Conservation (phyloP, 2,797 vertebrate species). For the Pseudomugil gertrudae region DNA sequence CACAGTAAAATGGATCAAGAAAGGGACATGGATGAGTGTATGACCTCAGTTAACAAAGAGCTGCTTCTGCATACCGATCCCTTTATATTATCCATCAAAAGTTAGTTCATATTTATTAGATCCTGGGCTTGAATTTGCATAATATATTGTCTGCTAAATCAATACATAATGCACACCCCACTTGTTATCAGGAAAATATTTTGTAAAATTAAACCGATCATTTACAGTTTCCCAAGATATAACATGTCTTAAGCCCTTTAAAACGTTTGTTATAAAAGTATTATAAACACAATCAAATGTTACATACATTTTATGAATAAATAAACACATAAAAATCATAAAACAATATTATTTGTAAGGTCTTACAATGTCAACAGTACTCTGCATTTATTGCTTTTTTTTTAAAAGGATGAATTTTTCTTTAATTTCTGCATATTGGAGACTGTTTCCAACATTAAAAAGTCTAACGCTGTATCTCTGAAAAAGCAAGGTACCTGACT, state of each 20-base stretch:
- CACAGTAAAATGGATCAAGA: too few species aligned
- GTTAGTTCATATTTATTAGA: background rate
- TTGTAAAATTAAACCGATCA: background rate
- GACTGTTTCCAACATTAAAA: background rate
- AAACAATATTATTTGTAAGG: background rate
- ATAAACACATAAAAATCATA: too few species aligned
- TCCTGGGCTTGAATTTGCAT: background rate
- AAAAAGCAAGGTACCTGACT: background rate
- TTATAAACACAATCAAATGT: background rate
- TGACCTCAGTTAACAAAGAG: background rate
- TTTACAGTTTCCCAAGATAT: background rate
- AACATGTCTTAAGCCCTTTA: background rate
- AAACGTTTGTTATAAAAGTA: background rate
- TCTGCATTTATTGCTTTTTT: background rate
- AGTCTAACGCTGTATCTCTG: background rate
- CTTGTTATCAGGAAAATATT: background rate
- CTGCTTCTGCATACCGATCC: background rate
- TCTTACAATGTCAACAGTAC: background rate
- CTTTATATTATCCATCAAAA: background rate
- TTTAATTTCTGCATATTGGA: background rate
- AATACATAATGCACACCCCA: background rate
- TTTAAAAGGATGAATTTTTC: background rate
- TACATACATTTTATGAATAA: background rate
- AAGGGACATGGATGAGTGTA: too few species aligned
- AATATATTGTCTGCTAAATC: background rate